Conservation (phyloP, 2,888 invertebrate genomes). For the Sipha maydis region DNA sequence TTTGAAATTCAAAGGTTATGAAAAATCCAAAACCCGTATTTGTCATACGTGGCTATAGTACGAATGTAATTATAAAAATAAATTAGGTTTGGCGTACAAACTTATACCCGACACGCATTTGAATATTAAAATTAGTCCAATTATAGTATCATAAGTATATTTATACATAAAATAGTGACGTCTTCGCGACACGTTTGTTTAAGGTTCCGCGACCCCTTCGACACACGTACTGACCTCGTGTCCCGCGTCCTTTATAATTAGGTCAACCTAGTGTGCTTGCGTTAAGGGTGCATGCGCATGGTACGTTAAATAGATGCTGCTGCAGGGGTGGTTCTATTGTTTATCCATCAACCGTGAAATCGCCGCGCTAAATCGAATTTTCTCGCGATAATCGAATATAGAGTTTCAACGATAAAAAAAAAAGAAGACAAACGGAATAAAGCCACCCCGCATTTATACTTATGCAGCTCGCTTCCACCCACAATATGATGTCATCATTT, state of each 20-base stretch:
- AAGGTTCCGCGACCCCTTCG: constrained; percentile 12
- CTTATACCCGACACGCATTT: background rate
- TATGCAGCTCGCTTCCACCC: constrained; percentile 4
- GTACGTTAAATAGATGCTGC: too few species aligned
- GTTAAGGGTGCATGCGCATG: constrained; percentile 7
- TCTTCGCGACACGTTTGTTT: constrained; percentile 8
- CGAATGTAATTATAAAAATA: too few species aligned
- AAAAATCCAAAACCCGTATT: too few species aligned
- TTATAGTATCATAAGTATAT: too few species aligned
- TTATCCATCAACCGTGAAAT: constrained; percentile 61
- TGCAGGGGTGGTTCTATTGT: constrained; percentile 43
- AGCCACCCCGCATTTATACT: background rate
- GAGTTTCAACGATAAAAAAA: constrained; percentile 43
- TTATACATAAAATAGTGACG: background rate
- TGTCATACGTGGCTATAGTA: too few species aligned
- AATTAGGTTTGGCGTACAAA: too few species aligned
- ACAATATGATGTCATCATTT: constrained; percentile 53
- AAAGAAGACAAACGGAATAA: background rate
- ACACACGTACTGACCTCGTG: background rate
- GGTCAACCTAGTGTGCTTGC: constrained; percentile 28
- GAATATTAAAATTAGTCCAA: background rate
- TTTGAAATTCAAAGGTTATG: too few species aligned
- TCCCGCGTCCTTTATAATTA: constrained; percentile 33
- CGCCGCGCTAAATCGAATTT: constrained; percentile 57
- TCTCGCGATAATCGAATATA: constrained; percentile 57